Evolutionary conservation across 1,140 invertebrate genomes (phyloP).

Genomic region (Ips nitidus): DNA sequence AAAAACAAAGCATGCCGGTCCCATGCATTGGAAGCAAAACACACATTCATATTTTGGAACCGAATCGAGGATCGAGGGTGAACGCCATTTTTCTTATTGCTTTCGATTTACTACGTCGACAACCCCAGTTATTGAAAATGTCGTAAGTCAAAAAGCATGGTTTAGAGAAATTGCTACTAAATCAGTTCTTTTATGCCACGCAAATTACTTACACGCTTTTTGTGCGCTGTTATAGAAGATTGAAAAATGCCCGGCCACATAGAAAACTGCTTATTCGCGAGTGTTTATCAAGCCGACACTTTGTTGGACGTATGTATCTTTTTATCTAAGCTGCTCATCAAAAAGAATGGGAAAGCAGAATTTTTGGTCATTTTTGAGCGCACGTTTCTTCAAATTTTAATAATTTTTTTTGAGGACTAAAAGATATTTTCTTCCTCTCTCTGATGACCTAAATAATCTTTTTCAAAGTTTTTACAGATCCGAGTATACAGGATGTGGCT

Average conservation of each 20-base stretch:
- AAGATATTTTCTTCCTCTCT: no score
- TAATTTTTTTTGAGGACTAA: no score
- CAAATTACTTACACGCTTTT: constrained; percentile 21
- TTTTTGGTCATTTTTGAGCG: no score
- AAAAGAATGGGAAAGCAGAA: no score
- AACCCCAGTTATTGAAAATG: constrained; percentile 14
- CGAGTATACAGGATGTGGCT: no score
- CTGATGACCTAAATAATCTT: no score
- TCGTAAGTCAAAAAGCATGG: constrained; percentile 18
- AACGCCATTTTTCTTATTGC: constrained; percentile 32
- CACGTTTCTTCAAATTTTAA: no score
- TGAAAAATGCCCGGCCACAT: background rate
- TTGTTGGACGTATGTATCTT: constrained; percentile 19
- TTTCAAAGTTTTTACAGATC: no score
- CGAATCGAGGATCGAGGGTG: constrained; percentile 21
- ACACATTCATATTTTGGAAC: constrained; percentile 30
- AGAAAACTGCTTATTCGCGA: constrained; percentile 7
- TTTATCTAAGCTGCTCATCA: background rate
- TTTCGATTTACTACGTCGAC: constrained; percentile 33
- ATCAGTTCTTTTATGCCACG: constrained; percentile 14
- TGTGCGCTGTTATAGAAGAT: background rate
- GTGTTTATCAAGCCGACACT: constrained; percentile 16
- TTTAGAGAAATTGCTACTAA: constrained; percentile 29
- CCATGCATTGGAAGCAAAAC: constrained; percentile 17
- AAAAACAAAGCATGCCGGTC: constrained; percentile 15